phyloP scores from a whole-genome alignment of 2,797 vertebrate species.

The Muscicapa comitata region DNA sequence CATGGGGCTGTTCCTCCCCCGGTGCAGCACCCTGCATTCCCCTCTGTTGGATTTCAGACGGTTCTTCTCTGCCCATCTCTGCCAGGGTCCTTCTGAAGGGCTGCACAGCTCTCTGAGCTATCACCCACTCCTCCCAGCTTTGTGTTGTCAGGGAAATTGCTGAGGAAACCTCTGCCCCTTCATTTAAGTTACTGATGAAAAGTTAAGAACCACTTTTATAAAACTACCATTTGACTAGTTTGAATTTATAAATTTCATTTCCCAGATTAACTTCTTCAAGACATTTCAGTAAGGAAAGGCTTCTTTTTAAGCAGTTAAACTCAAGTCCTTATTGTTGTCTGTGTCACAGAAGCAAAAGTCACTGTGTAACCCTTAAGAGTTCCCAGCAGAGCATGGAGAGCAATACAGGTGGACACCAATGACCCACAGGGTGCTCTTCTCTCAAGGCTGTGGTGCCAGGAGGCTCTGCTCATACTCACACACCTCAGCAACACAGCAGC shows the following conservation, averaged over 20 bases:
- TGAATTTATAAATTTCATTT: neutral
- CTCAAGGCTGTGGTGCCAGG: neutral
- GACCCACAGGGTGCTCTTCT: neutral
- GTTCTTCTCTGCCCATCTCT: neutral
- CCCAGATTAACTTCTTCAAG: neutral
- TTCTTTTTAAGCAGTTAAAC: neutral
- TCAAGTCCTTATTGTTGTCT: neutral
- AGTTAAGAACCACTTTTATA: neutral
- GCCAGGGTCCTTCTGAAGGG: neutral
- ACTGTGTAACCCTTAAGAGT: fast-evolving
- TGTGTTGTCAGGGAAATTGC: fast-evolving
- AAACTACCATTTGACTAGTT: neutral
- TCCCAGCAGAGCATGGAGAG: neutral
- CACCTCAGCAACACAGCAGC: neutral
- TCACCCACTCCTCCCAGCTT: neutral
- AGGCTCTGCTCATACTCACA: neutral
- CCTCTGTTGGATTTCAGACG: neutral
- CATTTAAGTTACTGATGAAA: fast-evolving
- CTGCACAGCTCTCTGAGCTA: neutral
- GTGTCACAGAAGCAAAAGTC: neutral
- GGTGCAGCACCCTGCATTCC: neutral
- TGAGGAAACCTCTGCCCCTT: neutral
- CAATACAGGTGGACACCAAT: fast-evolving
- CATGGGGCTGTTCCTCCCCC: neutral
- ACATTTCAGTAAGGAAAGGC: neutral